These are phyloP conservation scores for Drosophila peninsularis DNA, from an alignment of 2,888 invertebrate species.

Conservation along the genomic window DNA sequence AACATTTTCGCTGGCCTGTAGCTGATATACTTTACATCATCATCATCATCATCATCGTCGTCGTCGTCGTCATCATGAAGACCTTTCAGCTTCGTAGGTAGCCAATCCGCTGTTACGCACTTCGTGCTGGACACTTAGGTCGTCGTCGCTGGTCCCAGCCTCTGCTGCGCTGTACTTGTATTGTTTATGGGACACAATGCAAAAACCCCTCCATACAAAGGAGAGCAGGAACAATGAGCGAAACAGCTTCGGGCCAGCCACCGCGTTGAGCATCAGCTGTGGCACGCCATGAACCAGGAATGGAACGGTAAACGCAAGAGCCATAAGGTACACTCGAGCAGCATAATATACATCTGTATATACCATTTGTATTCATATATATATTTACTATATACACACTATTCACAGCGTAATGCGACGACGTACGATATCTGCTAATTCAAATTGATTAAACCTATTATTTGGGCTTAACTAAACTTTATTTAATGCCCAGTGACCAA, in stretches of 20 bases:
- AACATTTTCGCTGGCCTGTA: constrained; percentile 50
- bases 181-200: constrained; percentile 68
- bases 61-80: constrained; percentile 10
- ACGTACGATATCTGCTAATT: constrained; percentile 16
- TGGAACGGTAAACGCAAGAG: constrained; percentile 18
- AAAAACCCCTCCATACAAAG: constrained; percentile 54
- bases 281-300: constrained; percentile 12
- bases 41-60: constrained; percentile 12
- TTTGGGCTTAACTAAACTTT: constrained; percentile 10
- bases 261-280: constrained; percentile 51
- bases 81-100: constrained; percentile 41
- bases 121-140: constrained; percentile 47
- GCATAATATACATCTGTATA: neutral
- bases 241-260: constrained; percentile 40
- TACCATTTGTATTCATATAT: neutral
- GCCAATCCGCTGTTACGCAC: constrained; percentile 67
- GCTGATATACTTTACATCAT: constrained; percentile 35
- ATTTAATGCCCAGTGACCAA: neutral
- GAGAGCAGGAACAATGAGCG: constrained; percentile 63
- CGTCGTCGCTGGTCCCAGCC: constrained; percentile 28
- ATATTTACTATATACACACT: too few relatives aligned
- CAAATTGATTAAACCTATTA: constrained; percentile 6
- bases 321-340: constrained; percentile 10
- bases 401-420: constrained; percentile 8
- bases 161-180: constrained; percentile 40